Percentiles rank a stretch among this genome's conserved stretches.
Evolutionary conservation across 2,113 vertebrate species (phyloP).

Genomic region (Centropus bengalensis): DNA sequence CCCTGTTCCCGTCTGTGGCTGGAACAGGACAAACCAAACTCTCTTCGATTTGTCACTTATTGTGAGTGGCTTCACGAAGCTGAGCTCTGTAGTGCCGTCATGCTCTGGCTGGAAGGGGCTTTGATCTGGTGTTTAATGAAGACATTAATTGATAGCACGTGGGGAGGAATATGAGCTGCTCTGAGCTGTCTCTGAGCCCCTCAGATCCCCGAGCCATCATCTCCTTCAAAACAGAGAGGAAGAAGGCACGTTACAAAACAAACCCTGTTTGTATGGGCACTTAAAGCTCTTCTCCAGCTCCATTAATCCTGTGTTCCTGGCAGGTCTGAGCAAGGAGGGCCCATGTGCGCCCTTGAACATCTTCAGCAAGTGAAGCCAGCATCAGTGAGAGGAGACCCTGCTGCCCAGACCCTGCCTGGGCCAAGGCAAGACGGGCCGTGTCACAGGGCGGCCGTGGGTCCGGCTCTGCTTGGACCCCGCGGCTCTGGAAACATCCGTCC

Average conservation of each 20-base stretch:
- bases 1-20: not conserved
- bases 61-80: not conserved
- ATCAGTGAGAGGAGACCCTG: not conserved
- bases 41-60: not conserved
- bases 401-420: not conserved
- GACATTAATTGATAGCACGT: conserved; percentile 72
- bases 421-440: accelerated
- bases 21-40: not conserved
- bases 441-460: accelerated
- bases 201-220: conserved; percentile 66
- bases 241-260: conserved; percentile 69
- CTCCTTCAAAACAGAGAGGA: conserved; percentile 58
- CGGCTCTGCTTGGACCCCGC: accelerated
- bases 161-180: conserved; percentile 56
- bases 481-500: not conserved
- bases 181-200: conserved; percentile 15
- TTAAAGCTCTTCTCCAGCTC: conserved; percentile 44
- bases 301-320: conserved; percentile 3
- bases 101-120: conserved; percentile 53
- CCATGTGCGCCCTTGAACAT: not conserved
- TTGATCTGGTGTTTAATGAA: conserved; percentile 74
- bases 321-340: not conserved
- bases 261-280: conserved; percentile 59
- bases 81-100: conserved; percentile 9
- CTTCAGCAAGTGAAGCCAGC: conserved; percentile 9